These are phyloP conservation scores for Melanargia galathea DNA, from an alignment of 2,888 invertebrate species.

Conservation along the genomic window DNA sequence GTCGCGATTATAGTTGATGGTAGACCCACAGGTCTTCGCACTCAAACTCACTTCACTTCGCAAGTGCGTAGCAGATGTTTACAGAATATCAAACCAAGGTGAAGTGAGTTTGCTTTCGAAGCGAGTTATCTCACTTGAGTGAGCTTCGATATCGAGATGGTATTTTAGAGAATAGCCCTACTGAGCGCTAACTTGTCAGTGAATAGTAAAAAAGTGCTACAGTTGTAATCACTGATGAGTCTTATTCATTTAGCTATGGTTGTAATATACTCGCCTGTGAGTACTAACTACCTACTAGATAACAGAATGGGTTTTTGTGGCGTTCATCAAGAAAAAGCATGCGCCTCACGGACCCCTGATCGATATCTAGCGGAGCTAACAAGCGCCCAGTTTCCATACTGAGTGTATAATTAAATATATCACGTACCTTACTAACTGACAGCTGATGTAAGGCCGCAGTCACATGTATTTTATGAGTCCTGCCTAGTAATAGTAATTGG, in stretches of 20 bases:
- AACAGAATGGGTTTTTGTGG: constrained; percentile 5
- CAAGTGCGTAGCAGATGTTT: too few relatives aligned
- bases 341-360: constrained; percentile 38
- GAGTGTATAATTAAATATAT: constrained; percentile 52
- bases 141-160: too few relatives aligned
- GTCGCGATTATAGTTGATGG: too few relatives aligned
- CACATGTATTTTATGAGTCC: constrained; percentile 7
- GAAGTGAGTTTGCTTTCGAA: too few relatives aligned
- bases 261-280: not conserved
- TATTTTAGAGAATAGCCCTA: not conserved
- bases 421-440: constrained; percentile 35
- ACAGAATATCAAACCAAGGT: too few relatives aligned
- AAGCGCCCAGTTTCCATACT: constrained; percentile 55
- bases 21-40: too few relatives aligned
- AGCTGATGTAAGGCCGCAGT: constrained; percentile 15
- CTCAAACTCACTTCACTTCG: too few relatives aligned
- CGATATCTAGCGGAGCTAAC: constrained; percentile 44
- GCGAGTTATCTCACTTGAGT: too few relatives aligned
- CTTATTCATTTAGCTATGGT: too few relatives aligned
- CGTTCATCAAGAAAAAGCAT: constrained; percentile 21
- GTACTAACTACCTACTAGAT: not conserved
- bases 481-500: not conserved
- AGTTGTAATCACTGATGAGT: too few relatives aligned
- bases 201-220: not conserved
- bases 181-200: not conserved